A percentile compares a stretch with the other conserved stretches of the same genome.
phyloP scores from a whole-genome alignment of 2,888 invertebrate species.

The Beris chalybata region DNA sequence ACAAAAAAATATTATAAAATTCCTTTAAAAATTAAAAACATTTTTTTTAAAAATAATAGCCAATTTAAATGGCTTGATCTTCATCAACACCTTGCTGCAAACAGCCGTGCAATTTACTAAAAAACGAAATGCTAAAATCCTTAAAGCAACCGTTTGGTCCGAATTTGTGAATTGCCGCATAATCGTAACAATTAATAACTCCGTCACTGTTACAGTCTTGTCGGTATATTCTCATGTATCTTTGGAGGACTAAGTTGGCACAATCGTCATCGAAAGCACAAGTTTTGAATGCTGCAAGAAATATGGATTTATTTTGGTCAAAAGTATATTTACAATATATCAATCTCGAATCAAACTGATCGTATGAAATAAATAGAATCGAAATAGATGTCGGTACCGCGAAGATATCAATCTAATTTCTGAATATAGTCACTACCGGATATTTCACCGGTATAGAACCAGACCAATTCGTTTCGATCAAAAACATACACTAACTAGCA shows the following conservation, averaged over 20 bases:
- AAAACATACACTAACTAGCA: too few species aligned
- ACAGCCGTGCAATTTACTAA: constrained; percentile 54
- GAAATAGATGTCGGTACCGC: too few species aligned
- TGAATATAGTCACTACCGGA: not conserved
- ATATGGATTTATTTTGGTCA: too few species aligned
- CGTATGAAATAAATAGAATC: too few species aligned
- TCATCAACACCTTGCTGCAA: constrained; percentile 18
- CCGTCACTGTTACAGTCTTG: constrained; percentile 75
- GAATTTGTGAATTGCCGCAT: constrained; percentile 76
- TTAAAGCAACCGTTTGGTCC: constrained; percentile 76
- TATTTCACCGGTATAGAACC: not conserved
- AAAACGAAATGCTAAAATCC: constrained; percentile 64
- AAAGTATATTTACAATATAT: too few species aligned
- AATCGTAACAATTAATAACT: constrained; percentile 78
- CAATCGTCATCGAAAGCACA: constrained; percentile 78
- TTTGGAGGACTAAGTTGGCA: constrained; percentile 75
- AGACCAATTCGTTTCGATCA: too few species aligned
- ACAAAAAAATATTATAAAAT: too few species aligned
- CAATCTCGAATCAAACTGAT: too few species aligned
- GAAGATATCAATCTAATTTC: too few species aligned
- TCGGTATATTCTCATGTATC: constrained; percentile 78
- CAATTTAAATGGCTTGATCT: not conserved
- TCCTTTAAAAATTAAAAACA: too few species aligned
- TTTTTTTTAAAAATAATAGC: too few species aligned
- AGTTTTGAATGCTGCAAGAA: constrained; percentile 53